phyloP scores from a whole-genome alignment of 1,140 invertebrate genomes.

The Periplaneta americana region DNA sequence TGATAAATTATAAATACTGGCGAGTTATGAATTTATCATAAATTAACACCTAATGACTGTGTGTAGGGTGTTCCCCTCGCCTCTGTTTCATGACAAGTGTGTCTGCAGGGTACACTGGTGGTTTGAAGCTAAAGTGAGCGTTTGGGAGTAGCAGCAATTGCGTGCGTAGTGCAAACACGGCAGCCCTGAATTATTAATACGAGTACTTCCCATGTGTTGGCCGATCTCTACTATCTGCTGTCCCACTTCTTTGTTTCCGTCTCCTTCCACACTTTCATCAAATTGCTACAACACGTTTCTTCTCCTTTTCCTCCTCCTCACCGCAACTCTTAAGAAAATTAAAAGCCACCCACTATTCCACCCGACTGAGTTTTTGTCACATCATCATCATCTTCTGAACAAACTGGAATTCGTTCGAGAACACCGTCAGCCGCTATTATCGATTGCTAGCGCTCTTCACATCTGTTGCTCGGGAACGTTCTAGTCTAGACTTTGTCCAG shows the following conservation, averaged over 20 bases:
- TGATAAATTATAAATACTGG: too few species aligned
- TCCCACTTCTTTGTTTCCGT: background rate
- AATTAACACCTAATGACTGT: background rate
- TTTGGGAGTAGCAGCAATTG: background rate
- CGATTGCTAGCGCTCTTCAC: too few species aligned
- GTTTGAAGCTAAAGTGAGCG: background rate
- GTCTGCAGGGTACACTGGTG: background rate
- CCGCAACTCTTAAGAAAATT: background rate
- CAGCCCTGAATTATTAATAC: background rate
- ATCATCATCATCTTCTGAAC: background rate
- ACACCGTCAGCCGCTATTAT: too few species aligned
- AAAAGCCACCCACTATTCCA: background rate
- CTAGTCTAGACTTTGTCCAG: too few species aligned
- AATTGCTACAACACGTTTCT: background rate
- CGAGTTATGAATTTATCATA: background rate
- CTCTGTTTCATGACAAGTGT: too few species aligned
- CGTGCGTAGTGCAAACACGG: background rate
- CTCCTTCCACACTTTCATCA: background rate
- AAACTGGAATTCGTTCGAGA: background rate
- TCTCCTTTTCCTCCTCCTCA: background rate
- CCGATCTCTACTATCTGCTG: background rate
- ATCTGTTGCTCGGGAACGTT: too few species aligned
- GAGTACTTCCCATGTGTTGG: background rate
- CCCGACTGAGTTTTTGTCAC: background rate
- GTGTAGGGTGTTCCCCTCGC: background rate